Base-by-base conservation (phyloP, 2,797 vertebrate species). In the Myiotriccus ornatus region DNA sequence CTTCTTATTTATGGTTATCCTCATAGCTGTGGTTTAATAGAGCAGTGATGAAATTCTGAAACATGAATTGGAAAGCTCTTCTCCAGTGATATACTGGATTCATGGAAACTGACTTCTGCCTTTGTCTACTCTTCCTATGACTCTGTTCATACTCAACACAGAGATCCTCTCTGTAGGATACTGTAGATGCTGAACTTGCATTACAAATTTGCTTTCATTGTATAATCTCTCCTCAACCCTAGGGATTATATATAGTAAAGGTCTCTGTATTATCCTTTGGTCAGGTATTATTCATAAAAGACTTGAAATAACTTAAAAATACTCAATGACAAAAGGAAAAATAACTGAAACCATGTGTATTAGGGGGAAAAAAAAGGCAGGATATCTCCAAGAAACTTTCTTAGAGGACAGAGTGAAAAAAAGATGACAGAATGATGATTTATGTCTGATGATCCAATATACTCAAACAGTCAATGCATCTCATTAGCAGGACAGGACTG, bases 271-370 rank as follows among this genome's bases (percentile, higher is more conserved):
- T 63, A 85, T 63, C 35, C 41, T 67, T 87, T 70, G 76, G 50
- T 65, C 57, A 94, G 73, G 44, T 74, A 60, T 59, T 69, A 77
- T 62, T 84, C 28, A 89, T n/a, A 44, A 41, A 85, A 90, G 37
- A 74, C 15, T 24, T 75, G 24, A 87, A 94, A 85, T 64, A 92
- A 83, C 53, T 94, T 46, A 56, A 87, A 94, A 77, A 70, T 56
- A 77, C 19, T 59, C 44, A 37, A 4, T 71, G 44, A 47, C 22
- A 83, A 80, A 85, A 64, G 7, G 19, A 87, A 84, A 80, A 82
- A 67, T 53, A 87, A 82, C 18, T 27, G 11, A 77, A 89, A 70
- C 11, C 11, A 39, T 41, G 7, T 22, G 39, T 74, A 56, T 4
- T 44, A 44, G 13, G 30, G 7, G 30, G 7, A 11, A n/a, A 78